Evolutionary conservation across 2,797 vertebrate genomes (phyloP), one percentile per base, ranked within the genome.

Genomic region (Yasuhikotakia modesta): DNA sequence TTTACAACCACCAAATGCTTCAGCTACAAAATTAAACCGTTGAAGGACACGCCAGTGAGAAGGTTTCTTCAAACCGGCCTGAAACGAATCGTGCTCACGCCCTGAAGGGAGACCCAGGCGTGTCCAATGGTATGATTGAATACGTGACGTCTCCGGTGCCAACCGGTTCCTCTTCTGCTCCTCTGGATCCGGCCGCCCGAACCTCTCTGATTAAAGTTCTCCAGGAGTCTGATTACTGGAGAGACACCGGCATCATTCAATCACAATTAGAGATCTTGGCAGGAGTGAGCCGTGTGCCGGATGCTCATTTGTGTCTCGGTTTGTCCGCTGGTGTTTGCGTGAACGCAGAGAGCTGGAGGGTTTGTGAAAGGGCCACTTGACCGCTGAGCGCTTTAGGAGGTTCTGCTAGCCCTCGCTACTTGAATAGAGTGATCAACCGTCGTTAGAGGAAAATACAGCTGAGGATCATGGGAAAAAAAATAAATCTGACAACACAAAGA

Each of bases 221-320:
- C 27, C 24, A 13, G 64, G 43, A 30, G 30, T 58, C 69, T 82
- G 81, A 79, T 82, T 82, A 78, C 66, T 67, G 67, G 58, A 82
- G 73, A 73, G 72, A 72, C n/a, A n/a, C n/a, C n/a, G n/a, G n/a
- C n/a, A n/a, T n/a, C n/a, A n/a, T 83, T 82, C 78, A 79, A 80
- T 79, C 76, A 73, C 52, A 85, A 85, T 86, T 85, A 85, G 71
- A 76, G 52, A 19, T 52, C 60, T 17, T 7, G 60, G 50, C 68
- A 70, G 52, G 58, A 76, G 43, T 68, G 19, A 74, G 58, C 7
- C 39, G 11, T 43, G 39, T n/a, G n/a, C n/a, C n/a, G n/a, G 27
- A 35, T 35, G 46, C 61, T 66, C 50, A 6, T 55, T 52, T 75
- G 14, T 1, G 32, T 21, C 60, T 43, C 32, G 50, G 32, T 16